phyloP scores from a whole-genome alignment of 2,888 invertebrate genomes.

The Dynastes maya region DNA sequence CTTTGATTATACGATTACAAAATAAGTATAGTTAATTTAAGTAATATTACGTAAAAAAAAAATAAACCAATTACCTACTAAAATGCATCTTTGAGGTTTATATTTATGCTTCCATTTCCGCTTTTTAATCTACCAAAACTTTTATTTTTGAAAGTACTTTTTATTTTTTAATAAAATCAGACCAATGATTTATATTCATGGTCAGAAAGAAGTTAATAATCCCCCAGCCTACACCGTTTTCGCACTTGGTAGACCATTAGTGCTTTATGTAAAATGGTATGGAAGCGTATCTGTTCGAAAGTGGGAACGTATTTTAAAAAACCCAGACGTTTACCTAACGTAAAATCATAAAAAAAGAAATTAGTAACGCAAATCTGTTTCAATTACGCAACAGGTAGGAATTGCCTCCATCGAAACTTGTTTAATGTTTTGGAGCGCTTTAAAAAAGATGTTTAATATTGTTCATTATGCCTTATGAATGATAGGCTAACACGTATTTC shows the following conservation, averaged over 20 bases:
- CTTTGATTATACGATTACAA: no score
- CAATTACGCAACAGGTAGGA: constrained; percentile 24
- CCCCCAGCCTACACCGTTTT: neutral
- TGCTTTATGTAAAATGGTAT: constrained; percentile 14
- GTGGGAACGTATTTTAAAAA: constrained; percentile 13
- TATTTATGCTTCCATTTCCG: no score
- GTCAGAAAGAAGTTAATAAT: constrained; percentile 14
- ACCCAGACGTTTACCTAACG: constrained; percentile 34
- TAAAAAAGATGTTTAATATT: neutral
- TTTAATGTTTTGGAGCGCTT: constrained; percentile 21
- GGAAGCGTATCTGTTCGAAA: constrained; percentile 8
- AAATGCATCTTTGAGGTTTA: no score
- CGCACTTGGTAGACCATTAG: neutral
- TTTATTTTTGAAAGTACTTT: no score
- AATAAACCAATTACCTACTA: no score
- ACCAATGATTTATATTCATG: constrained; percentile 12
- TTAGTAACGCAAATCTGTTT: constrained; percentile 37
- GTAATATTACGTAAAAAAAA: no score
- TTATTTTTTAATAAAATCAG: constrained; percentile 7
- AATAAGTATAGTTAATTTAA: no score
- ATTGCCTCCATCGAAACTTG: constrained; percentile 35
- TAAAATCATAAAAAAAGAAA: constrained; percentile 43
- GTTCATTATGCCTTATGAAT: neutral
- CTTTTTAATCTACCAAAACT: no score
- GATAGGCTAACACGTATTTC: neutral